These are phyloP conservation scores for Galeopsomyia nigrocyanea DNA, from an alignment of 2,888 invertebrate species.

Conservation along the genomic window DNA sequence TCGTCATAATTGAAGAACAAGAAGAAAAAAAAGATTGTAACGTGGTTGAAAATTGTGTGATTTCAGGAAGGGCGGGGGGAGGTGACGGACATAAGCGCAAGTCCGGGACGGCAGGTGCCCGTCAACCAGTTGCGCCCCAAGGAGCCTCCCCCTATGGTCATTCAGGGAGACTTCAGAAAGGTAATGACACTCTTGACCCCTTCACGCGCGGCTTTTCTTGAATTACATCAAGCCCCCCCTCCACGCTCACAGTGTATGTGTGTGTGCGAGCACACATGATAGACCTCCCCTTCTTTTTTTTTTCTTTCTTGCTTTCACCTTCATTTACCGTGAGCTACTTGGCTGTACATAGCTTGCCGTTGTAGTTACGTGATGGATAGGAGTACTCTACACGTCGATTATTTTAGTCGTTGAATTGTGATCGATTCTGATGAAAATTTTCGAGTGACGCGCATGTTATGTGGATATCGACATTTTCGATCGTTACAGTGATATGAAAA, in stretches of 20 bases:
- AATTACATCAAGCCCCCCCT: background rate
- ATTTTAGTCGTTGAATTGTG: too few species aligned
- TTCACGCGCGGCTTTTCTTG: too few species aligned
- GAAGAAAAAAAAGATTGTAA: too few species aligned
- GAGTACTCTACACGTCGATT: too few species aligned
- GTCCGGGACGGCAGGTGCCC: slow-evolving; percentile 84
- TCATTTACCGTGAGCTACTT: background rate
- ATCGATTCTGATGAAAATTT: too few species aligned
- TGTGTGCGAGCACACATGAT: background rate
- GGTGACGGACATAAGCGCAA: slow-evolving; percentile 91
- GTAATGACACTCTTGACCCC: slow-evolving; percentile 64
- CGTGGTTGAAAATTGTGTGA: slow-evolving; percentile 20
- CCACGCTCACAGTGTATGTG: background rate
- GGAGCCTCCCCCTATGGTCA: slow-evolving; percentile 82
- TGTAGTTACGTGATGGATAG: too few species aligned
- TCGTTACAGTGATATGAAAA: too few species aligned
- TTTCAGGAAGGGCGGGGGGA: slow-evolving; percentile 88
- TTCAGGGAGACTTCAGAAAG: slow-evolving; percentile 96
- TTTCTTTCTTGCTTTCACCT: too few species aligned
- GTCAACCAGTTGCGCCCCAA: slow-evolving; percentile 73
- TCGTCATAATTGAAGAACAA: too few species aligned
- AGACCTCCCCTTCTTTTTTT: too few species aligned
- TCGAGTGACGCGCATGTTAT: too few species aligned
- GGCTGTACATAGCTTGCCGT: slow-evolving; percentile 1
- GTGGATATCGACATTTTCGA: too few species aligned